A percentile compares a stretch with the other conserved stretches of the same genome.
phyloP scores from a whole-genome alignment of 2,113 vertebrate genomes.

The Xenopus laevis region DNA sequence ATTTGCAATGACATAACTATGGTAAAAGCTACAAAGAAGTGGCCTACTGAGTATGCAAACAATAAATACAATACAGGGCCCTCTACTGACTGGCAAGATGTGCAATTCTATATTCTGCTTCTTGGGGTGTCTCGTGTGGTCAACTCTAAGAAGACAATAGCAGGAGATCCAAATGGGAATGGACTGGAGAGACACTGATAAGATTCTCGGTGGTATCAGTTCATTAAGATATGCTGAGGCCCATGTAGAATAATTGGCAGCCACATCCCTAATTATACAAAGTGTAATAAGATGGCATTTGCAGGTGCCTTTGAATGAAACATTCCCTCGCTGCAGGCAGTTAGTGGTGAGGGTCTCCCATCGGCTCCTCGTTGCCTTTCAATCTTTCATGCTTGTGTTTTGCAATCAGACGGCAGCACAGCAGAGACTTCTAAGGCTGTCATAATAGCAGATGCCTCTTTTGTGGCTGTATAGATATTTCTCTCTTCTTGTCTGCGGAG shows the following conservation, averaged over 20 bases:
- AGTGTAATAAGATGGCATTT: slow-evolving; percentile 28
- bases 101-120: too few relatives aligned
- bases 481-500: slow-evolving; percentile 10
- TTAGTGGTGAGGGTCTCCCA: slow-evolving; percentile 6
- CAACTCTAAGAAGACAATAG: too few relatives aligned
- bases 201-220: background rate
- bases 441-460: slow-evolving; percentile 32
- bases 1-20: too few relatives aligned
- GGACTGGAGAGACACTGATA: too few relatives aligned
- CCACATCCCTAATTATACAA: slow-evolving; percentile 37
- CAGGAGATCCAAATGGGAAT: too few relatives aligned
- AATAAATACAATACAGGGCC: too few relatives aligned
- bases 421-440: slow-evolving; percentile 28
- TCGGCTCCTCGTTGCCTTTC: slow-evolving; percentile 22
- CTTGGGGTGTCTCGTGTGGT: too few relatives aligned
- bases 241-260: slow-evolving; percentile 32
- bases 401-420: slow-evolving; percentile 25
- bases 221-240: slow-evolving; percentile 18
- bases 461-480: background rate
- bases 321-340: slow-evolving; percentile 21
- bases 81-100: too few relatives aligned
- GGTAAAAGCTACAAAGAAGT: too few relatives aligned
- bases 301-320: slow-evolving; percentile 44
- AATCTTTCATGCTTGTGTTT: slow-evolving; percentile 5
- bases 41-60: too few relatives aligned